phyloP scores from a whole-genome alignment of 2,888 invertebrate species.

The Julus scandinavius region DNA sequence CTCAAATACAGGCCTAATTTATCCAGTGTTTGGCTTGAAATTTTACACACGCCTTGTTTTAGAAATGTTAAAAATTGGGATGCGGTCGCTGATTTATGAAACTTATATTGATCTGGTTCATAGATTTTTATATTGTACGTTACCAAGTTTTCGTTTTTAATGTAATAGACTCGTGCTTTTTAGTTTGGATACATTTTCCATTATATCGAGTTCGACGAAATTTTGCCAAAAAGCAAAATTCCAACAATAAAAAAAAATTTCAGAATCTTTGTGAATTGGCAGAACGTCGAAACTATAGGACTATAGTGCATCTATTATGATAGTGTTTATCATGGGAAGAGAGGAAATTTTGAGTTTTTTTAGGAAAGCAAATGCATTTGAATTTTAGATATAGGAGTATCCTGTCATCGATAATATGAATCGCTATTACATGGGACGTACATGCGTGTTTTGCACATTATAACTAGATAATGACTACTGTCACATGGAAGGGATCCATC shows the following conservation, averaged over 20 bases:
- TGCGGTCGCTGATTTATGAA: neutral
- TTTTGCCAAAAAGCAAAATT: too few relatives aligned
- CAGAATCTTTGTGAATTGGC: too few relatives aligned
- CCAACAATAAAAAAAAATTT: too few relatives aligned
- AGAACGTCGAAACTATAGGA: too few relatives aligned
- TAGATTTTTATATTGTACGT: neutral
- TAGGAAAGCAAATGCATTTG: neutral
- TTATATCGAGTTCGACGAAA: too few relatives aligned
- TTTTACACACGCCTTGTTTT: neutral
- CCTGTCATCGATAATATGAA: neutral
- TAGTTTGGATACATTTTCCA: too few relatives aligned
- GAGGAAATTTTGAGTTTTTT: neutral
- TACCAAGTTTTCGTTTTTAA: too few relatives aligned
- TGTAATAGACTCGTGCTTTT: too few relatives aligned
- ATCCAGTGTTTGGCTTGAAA: neutral
- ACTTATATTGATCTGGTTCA: neutral
- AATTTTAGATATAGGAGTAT: neutral
- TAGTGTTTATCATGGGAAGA: neutral
- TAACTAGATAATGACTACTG: constrained; percentile 16
- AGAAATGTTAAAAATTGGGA: neutral
- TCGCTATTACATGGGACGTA: neutral
- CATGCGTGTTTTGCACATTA: neutral
- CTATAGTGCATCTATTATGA: too few relatives aligned
- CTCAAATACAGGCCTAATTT: neutral
- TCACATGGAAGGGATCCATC: neutral